These are phyloP conservation scores for Rachycentron canadum DNA, from an alignment of 2,797 vertebrate species.

Conservation along the genomic window DNA sequence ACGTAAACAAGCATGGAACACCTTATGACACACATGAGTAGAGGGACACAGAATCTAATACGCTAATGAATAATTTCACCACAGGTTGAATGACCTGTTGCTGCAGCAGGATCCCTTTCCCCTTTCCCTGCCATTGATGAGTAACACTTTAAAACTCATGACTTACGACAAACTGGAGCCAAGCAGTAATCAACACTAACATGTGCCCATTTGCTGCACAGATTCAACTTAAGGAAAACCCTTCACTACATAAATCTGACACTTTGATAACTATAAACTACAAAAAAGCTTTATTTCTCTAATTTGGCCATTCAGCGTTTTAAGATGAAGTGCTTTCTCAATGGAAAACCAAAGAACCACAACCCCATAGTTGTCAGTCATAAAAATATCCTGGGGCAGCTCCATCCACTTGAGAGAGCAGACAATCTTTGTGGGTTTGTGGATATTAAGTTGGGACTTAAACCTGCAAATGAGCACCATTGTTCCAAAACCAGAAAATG, in stretches of 20 bases:
- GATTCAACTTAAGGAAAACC: not conserved
- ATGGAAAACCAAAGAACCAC: constrained; percentile 39
- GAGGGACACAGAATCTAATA: constrained; percentile 71
- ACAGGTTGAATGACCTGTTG: constrained; percentile 57
- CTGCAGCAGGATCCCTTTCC: constrained; percentile 32
- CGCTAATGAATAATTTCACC: constrained; percentile 81
- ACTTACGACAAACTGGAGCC: constrained; percentile 35
- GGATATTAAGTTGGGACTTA: constrained; percentile 32
- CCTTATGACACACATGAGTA: constrained; percentile 70
- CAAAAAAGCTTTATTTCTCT: not conserved
- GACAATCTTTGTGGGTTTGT: constrained; percentile 25
- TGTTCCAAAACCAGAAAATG: constrained; percentile 51
- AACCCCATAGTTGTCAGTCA: constrained; percentile 28
- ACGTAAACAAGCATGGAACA: constrained; percentile 83
- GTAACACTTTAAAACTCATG: constrained; percentile 61
- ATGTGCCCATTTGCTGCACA: constrained; percentile 4
- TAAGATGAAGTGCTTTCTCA: constrained; percentile 19
- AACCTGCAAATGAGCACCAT: constrained; percentile 40
- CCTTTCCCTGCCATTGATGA: constrained; percentile 53
- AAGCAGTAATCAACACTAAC: constrained; percentile 35
- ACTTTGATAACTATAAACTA: constrained; percentile 20
- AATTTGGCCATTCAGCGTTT: constrained; percentile 20
- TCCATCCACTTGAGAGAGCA: constrained; percentile 22
- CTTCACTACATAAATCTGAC: constrained; percentile 19
- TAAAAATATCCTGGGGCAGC: constrained; percentile 34